Evolutionary conservation across 2,888 invertebrate genomes (phyloP).

Genomic region (Philonicus albiceps): DNA sequence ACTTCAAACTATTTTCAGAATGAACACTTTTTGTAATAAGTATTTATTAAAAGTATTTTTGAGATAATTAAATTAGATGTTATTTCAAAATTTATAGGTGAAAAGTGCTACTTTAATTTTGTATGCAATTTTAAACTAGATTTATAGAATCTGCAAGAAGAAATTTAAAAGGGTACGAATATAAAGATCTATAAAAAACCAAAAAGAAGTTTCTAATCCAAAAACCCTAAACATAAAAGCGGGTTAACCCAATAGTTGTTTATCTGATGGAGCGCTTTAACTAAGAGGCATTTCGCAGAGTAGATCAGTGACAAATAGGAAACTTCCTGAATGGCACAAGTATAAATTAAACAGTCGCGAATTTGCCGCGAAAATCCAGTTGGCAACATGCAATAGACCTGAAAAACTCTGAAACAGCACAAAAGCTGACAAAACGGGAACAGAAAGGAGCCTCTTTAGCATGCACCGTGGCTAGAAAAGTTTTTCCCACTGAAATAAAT

Average conservation of each 20-base stretch:
- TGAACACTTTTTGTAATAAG: no score
- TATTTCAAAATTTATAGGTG: no score
- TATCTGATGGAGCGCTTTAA: not conserved
- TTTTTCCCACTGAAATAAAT: constrained; percentile 27
- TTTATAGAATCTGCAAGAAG: no score
- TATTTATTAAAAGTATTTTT: no score
- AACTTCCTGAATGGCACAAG: not conserved
- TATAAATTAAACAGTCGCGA: not conserved
- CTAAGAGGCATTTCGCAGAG: not conserved
- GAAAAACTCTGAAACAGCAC: not conserved
- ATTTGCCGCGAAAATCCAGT: not conserved
- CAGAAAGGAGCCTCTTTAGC: not conserved
- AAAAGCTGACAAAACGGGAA: constrained; percentile 6
- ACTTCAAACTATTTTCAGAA: no score
- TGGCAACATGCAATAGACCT: constrained; percentile 1
- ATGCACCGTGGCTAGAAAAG: constrained; percentile 10
- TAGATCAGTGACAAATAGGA: not conserved
- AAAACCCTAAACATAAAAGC: not conserved
- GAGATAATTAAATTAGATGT: no score
- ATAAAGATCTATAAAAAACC: not conserved
- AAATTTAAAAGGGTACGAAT: no score
- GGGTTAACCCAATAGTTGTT: not conserved
- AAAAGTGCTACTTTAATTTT: no score
- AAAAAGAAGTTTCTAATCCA: not conserved
- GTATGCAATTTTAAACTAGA: no score